Conservation (phyloP, 2,113 vertebrate species). For the Elephantulus edwardii region DNA sequence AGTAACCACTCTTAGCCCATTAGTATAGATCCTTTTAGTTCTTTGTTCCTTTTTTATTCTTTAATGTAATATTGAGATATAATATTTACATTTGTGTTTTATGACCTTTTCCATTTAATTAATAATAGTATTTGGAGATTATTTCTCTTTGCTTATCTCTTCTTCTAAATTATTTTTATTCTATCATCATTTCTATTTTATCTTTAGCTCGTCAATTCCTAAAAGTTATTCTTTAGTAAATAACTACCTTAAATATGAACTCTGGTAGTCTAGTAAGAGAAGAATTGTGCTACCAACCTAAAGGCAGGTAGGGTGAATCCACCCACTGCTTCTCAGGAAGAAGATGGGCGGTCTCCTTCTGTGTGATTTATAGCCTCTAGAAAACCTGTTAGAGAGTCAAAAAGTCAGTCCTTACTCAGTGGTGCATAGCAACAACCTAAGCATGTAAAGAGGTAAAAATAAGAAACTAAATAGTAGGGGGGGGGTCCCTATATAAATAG, state of each 20-base stretch:
- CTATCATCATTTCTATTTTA: constrained; percentile 21
- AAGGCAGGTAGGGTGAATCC: no score
- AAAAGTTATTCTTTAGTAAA: constrained; percentile 6
- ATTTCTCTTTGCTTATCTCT: background rate
- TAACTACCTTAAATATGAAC: background rate
- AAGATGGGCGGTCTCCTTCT: no score
- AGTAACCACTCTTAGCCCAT: background rate
- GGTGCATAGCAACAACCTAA: no score
- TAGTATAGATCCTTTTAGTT: background rate
- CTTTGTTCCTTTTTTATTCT: background rate
- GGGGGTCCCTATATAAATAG: background rate
- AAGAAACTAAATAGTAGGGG: background rate
- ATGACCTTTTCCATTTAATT: background rate
- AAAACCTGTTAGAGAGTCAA: no score
- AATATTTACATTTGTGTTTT: background rate
- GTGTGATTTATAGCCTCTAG: no score
- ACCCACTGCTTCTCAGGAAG: no score
- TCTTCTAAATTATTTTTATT: background rate
- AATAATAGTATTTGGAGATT: background rate
- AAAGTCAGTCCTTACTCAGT: no score
- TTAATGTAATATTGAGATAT: background rate
- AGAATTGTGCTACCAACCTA: no score
- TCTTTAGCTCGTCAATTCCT: background rate
- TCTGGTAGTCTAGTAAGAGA: no score
- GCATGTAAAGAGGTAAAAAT: background rate